These are phyloP conservation scores for Spea bombifrons DNA, from an alignment of 2,113 vertebrate genomes.

Conservation along the genomic window DNA sequence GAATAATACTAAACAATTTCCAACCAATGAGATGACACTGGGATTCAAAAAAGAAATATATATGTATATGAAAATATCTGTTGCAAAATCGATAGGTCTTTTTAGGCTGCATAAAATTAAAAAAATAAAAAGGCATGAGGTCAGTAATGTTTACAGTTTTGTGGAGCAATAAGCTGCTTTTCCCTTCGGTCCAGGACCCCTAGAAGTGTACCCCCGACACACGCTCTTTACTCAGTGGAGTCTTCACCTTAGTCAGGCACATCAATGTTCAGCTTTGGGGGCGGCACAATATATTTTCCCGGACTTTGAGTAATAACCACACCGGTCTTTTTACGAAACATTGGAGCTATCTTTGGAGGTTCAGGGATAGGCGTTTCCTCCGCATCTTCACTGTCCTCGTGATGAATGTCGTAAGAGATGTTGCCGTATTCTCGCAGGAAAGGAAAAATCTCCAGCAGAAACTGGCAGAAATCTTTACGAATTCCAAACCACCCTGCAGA, in stretches of 20 bases:
- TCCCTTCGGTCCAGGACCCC: background rate
- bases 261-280: conserved; percentile 93
- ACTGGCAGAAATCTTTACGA: conserved; percentile 97
- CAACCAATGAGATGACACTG: background rate
- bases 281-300: conserved; percentile 91
- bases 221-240: background rate
- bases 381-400: conserved; percentile 82
- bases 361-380: conserved; percentile 87
- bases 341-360: conserved; percentile 89
- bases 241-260: conserved; percentile 82
- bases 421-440: conserved; percentile 95
- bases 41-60: background rate
- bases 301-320: conserved; percentile 97
- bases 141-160: conserved; percentile 26
- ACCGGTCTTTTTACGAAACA: conserved; percentile 94
- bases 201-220: background rate
- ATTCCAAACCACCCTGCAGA: conserved; percentile 96
- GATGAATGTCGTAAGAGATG: conserved; percentile 93
- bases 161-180: background rate
- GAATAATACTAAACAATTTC: background rate
- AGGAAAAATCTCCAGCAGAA: conserved; percentile 93
- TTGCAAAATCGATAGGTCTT: background rate
- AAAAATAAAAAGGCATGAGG: conserved; percentile 58
- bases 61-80: background rate
- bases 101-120: conserved; percentile 18